Conservation (phyloP, 1,140 invertebrate genomes). For the Magallana angulata region DNA sequence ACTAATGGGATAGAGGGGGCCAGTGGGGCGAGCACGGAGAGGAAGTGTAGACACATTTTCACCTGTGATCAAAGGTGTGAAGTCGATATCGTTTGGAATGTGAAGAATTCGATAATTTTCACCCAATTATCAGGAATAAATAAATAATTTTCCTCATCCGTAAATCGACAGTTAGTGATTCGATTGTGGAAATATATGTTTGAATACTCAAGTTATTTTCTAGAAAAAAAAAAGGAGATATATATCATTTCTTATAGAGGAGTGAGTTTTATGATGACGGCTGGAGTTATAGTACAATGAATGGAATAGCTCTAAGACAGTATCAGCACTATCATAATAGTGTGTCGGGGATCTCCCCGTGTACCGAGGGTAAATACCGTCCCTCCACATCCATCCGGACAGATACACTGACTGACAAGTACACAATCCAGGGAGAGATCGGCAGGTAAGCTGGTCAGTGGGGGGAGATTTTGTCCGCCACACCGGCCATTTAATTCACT, state of each 20-base stretch:
- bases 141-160: too few relatives aligned
- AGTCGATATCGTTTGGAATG: neutral
- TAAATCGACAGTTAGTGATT: too few relatives aligned
- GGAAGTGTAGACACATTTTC: neutral
- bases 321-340: conserved; percentile 61
- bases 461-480: neutral
- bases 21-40: neutral
- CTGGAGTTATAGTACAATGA: conserved; percentile 33
- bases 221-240: too few relatives aligned
- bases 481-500: neutral
- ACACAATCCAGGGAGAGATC: conserved; percentile 69
- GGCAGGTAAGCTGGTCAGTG: conserved; percentile 63
- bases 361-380: conserved; percentile 61
- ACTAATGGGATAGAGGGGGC: conserved; percentile 15
- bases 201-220: too few relatives aligned
- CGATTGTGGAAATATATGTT: too few relatives aligned
- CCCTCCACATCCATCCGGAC: conserved; percentile 66
- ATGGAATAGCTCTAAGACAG: conserved; percentile 40
- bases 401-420: conserved; percentile 64
- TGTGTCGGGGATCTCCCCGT: conserved; percentile 57
- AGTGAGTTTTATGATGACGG: conserved; percentile 2
- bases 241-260: too few relatives aligned
- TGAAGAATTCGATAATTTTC: conserved; percentile 23
- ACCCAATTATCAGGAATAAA: too few relatives aligned
- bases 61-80: conserved; percentile 29